Evolutionary conservation across 2,113 vertebrate species (phyloP), one percentile per base, ranked within the genome.

Genomic region (Amazona vittata): DNA sequence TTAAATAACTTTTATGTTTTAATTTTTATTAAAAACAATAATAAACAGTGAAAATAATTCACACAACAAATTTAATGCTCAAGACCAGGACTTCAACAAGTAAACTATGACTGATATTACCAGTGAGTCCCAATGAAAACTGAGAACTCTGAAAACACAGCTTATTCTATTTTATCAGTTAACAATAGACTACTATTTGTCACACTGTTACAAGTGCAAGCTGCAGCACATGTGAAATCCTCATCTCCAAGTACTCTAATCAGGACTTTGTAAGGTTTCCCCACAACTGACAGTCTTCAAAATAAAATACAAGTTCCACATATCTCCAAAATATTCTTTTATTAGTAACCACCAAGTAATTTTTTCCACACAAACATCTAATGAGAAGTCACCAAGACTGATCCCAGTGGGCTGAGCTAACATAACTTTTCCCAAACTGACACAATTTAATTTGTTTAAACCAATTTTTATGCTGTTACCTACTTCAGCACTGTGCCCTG

Each of bases 391-490:
- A 89, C 6, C 24, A 24, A 52, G 16, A 41, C 29, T 20, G 49
- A 65, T 57, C 49, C 50, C 57, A 73, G 15, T 13, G 5, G 10
- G 12, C 26, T 55, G 26, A 55, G 25, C 15, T 46, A 71, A 24
- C 11, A 10, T 7, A 35, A 25, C 11, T 55, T 65, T 44, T 86
- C 60, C 29, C 33, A 59, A 26, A 67, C 11, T 37, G 39, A 50
- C 18, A 7, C 9, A 43, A 57, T 7, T 52, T 18, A 12, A 60
- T 57, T 65, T 33, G 3, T 26, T 52, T 41, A 35, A 80, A 52
- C 2, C 3, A 11, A 19, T n/a, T 83, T 79, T 83, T 62, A 21
- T 15, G 7, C 3, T 3, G 9, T 47, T 41, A 12, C 0, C 3
- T 33, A 17, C 9, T 57, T 49, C 14, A 41, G 10, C 14, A 44